phyloP scores from a whole-genome alignment of 2,888 invertebrate genomes.

The Anodontia alba region DNA sequence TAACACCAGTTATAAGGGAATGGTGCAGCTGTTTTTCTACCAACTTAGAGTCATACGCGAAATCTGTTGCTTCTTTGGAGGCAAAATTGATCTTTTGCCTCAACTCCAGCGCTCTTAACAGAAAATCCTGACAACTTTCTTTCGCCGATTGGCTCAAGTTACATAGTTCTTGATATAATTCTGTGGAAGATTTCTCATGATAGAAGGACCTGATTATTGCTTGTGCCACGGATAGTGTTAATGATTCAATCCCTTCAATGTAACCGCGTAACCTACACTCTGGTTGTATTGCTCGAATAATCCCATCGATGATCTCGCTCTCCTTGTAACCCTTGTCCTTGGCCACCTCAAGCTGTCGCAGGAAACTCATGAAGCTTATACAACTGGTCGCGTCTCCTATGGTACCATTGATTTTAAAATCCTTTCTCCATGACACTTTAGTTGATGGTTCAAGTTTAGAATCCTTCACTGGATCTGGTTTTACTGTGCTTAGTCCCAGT shows the following conservation, averaged over 20 bases:
- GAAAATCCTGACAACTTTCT: slow-evolving; percentile 12
- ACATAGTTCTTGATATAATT: slow-evolving; percentile 4
- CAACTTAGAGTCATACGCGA: neutral
- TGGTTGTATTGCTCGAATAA: neutral
- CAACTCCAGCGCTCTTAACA: slow-evolving; percentile 8
- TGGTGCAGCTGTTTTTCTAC: neutral
- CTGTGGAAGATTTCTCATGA: slow-evolving; percentile 10
- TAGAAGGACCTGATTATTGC: neutral
- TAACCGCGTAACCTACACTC: neutral
- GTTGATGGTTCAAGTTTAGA: neutral
- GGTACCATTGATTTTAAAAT: neutral
- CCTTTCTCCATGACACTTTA: neutral
- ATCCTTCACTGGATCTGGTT: neutral
- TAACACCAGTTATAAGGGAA: neutral
- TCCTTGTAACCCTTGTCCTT: neutral
- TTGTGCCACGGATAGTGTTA: neutral
- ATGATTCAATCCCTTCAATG: neutral
- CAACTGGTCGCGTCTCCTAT: neutral
- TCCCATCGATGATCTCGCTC: neutral
- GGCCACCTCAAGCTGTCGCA: neutral
- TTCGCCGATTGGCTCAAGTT: neutral
- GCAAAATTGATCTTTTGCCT: too few species aligned
- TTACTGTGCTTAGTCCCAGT: neutral
- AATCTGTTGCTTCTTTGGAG: neutral
- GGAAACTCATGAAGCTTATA: neutral